Conservation (phyloP, 2,888 invertebrate genomes). For the Tanypteryx hageni region DNA sequence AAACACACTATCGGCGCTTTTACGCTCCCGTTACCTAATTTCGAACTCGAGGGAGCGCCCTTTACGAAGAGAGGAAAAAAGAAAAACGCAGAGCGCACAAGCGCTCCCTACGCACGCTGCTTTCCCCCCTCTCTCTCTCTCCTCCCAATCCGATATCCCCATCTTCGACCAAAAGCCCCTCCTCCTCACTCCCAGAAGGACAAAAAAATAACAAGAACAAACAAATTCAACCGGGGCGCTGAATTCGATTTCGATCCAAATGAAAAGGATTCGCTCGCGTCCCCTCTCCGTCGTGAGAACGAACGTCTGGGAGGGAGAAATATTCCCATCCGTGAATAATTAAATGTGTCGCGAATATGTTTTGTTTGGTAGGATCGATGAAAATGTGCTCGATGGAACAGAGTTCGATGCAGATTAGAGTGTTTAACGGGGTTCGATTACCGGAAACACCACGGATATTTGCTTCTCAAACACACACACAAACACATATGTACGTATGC, state of each 20-base stretch:
- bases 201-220: neutral
- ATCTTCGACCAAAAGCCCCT: no score
- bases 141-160: no score
- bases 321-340: neutral
- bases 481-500: no score
- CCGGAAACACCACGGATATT: neutral
- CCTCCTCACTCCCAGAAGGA: neutral
- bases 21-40: constrained; percentile 28
- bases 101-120: no score
- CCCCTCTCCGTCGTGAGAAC: neutral
- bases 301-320: neutral
- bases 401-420: neutral
- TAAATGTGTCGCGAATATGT: neutral
- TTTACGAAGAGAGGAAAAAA: neutral
- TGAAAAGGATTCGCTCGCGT: neutral
- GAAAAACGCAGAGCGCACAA: neutral
- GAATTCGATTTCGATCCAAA: constrained; percentile 8
- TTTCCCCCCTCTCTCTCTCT: no score
- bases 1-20: constrained; percentile 3
- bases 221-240: neutral
- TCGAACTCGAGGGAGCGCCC: neutral
- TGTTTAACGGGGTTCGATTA: neutral
- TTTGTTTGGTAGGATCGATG: neutral
- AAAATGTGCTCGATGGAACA: neutral
- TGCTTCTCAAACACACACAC: no score